phyloP scores from a whole-genome alignment of 2,888 invertebrate genomes.

The Agapetus fuscipes region DNA sequence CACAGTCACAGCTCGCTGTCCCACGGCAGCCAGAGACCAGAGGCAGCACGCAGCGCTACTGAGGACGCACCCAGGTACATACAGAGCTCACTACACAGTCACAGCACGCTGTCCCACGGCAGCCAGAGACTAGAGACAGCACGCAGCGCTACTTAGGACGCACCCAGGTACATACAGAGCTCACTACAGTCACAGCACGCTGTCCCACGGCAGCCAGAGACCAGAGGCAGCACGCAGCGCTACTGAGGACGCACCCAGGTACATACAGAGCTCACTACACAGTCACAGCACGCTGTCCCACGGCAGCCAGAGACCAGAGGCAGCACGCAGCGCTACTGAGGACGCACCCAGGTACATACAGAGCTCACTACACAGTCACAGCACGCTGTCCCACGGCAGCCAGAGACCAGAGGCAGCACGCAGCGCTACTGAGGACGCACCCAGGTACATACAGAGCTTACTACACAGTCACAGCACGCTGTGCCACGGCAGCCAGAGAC shows the following conservation, averaged over 20 bases:
- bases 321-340: constrained; percentile 36
- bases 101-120: background rate
- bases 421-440: too few species aligned
- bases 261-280: constrained; percentile 94
- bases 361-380: background rate
- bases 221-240: constrained; percentile 43
- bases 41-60: constrained; percentile 36
- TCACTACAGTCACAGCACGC: constrained; percentile 93
- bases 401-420: too few species aligned
- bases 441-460: constrained; percentile 61
- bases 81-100: background rate
- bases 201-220: constrained; percentile 90
- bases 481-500: constrained; percentile 85
- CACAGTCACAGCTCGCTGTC: constrained; percentile 70
- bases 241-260: constrained; percentile 45
- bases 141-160: too few species aligned
- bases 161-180: constrained; percentile 49
- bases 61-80: constrained; percentile 16
- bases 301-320: too few species aligned
- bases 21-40: too few species aligned
- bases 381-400: background rate
- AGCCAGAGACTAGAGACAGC: too few species aligned
- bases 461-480: constrained; percentile 94
- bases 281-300: constrained; percentile 60
- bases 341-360: constrained; percentile 14